Evolutionary conservation across 23 tunicate species (phyloP), one percentile per base, ranked within the genome.

Genomic region (Diplosoma virens): DNA sequence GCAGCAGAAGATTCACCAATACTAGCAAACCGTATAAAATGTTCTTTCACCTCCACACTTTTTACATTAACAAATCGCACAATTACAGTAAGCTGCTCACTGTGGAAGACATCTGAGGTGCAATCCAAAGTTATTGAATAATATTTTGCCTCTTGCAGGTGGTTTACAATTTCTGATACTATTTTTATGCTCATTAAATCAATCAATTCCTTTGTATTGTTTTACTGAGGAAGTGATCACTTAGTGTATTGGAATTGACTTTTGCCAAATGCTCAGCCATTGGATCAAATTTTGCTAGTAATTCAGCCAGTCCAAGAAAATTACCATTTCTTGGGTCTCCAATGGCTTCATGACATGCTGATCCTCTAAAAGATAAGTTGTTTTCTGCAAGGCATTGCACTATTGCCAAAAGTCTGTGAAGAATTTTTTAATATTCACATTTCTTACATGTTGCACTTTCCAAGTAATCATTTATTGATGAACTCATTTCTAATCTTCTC

Each of bases 121-220:
- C 35, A 64, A 64, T 64, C 36, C 36, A 64, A 64, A 64, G 29
- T 64, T 25, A 64, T 32, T 11, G 71, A 32, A 64, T 25, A 64
- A 32, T 64, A 64, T 28, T 64, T 64, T 4, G n/a, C n/a, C n/a
- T n/a, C n/a, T n/a, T n/a, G n/a, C n/a, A n/a, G n/a, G n/a, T n/a
- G n/a, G n/a, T n/a, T n/a, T n/a, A n/a, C n/a, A n/a, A 18, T 16
- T 29, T 30, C 36, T 25, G 16, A 29, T 30, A 64, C 21, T 17
- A 64, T 32, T 64, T 30, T 32, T 25, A 4, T 20, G 6, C 16
- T 36, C 3, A 64, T 21, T 9, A 64, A 9, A 26, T 58, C 21
- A 32, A 64, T 28, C 14, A 64, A 32, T 32, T 64, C 35, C 6
- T 64, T 64, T 64, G 71, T 6, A 64, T 64, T 25, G 16, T 30